phyloP scores from a whole-genome alignment of 2,797 vertebrate species.

The Champsocephalus gunnari region DNA sequence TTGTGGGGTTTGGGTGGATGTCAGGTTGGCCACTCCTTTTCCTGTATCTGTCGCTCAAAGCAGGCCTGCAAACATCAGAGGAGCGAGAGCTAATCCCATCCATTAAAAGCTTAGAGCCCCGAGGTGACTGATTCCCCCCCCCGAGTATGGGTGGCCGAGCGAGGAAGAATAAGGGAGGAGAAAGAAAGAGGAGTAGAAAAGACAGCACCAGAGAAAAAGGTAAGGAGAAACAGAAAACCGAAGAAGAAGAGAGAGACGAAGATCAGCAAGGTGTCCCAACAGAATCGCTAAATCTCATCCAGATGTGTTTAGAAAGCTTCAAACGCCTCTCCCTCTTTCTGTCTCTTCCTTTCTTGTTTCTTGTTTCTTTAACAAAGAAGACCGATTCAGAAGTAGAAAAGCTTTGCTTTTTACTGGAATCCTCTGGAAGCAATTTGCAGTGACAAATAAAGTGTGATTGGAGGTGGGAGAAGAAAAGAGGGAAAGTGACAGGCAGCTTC shows the following conservation, averaged over 20 bases:
- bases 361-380: conserved; percentile 8
- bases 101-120: conserved; percentile 76
- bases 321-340: conserved; percentile 14
- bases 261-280: conserved; percentile 53
- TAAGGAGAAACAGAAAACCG: not conserved
- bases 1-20: conserved; percentile 54
- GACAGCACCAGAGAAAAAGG: not conserved
- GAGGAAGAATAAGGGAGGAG: conserved; percentile 14
- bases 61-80: conserved; percentile 66
- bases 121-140: conserved; percentile 42
- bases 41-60: conserved; percentile 71
- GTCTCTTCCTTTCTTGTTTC: not conserved
- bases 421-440: conserved; percentile 48
- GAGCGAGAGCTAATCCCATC: conserved; percentile 68
- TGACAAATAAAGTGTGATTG: conserved; percentile 37
- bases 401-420: conserved; percentile 30
- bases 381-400: conserved; percentile 22
- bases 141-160: conserved; percentile 70
- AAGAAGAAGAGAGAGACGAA: conserved; percentile 12
- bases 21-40: conserved; percentile 69
- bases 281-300: conserved; percentile 57
- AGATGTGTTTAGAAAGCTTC: conserved; percentile 63
- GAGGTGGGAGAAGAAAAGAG: conserved; percentile 10
- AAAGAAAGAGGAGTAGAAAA: not conserved
- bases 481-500: not conserved